Evolutionary conservation across 2,797 vertebrate species (phyloP).

Genomic region (Phataginus tricuspis): DNA sequence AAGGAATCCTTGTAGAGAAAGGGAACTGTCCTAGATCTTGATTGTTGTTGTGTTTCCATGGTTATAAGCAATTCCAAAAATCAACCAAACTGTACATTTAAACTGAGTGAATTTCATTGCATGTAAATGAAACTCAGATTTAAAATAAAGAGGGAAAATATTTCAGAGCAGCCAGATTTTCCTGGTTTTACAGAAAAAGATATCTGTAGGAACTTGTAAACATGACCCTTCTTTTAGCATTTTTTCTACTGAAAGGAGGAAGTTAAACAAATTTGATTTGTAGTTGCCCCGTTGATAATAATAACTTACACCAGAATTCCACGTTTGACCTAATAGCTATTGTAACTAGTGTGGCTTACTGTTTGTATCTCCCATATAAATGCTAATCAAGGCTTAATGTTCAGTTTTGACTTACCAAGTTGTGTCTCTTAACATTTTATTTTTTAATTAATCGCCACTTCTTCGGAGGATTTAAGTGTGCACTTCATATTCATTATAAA

Average conservation of each 20-base stretch:
- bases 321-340: neutral
- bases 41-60: neutral
- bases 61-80: neutral
- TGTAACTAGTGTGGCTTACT: constrained; percentile 7
- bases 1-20: neutral
- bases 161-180: neutral
- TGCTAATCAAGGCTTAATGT: constrained; percentile 61
- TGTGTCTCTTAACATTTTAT: constrained; percentile 29
- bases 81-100: neutral
- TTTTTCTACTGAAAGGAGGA: neutral
- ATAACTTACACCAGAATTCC: neutral
- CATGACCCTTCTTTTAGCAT: neutral
- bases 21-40: neutral
- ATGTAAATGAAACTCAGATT: neutral
- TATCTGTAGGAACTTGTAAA: constrained; percentile 1
- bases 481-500: constrained; percentile 8
- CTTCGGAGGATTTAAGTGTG: constrained; percentile 20
- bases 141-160: neutral
- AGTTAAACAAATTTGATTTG: neutral
- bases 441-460: constrained; percentile 20
- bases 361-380: neutral
- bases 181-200: neutral
- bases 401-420: constrained; percentile 39
- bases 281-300: neutral
- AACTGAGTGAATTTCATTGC: neutral